A percentile compares a stretch with the other conserved stretches of the same genome.
Conservation (phyloP, 35 echinoderm and acorn worm species). For the Apostichopus japonicus region DNA sequence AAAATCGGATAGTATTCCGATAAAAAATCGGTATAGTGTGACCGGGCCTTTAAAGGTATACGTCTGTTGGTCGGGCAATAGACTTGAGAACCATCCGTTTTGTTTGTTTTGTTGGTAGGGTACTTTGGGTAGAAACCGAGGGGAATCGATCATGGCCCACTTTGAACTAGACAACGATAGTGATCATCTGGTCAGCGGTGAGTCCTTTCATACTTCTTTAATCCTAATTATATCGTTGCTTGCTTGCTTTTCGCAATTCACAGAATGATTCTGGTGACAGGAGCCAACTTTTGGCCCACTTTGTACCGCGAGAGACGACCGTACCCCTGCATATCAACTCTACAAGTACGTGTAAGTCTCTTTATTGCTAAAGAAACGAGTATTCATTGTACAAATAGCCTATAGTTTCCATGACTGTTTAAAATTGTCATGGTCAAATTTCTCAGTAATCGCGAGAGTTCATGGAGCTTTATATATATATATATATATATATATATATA, state of each 20-base stretch:
- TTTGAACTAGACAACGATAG: conserved; percentile 37
- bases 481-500: too few species aligned
- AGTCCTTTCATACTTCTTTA: conserved; percentile 5
- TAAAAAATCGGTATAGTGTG: too few species aligned
- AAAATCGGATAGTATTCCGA: too few species aligned
- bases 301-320: neutral
- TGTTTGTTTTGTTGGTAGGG: conserved; percentile 5
- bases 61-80: neutral
- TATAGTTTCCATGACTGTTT: too few species aligned
- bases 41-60: too few species aligned
- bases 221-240: neutral
- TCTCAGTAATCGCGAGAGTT: too few species aligned
- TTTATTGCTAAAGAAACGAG: neutral
- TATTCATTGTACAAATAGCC: too few species aligned
- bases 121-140: neutral
- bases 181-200: conserved; percentile 11
- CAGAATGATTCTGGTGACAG: conserved; percentile 11
- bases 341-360: conserved; percentile 34
- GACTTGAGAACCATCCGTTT: neutral
- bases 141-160: conserved; percentile 2
- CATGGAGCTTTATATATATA: too few species aligned
- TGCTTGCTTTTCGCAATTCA: conserved; percentile 35
- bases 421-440: too few species aligned
- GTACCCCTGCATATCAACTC: conserved; percentile 28
- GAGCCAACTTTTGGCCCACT: neutral